phyloP scores from a whole-genome alignment of 2,113 vertebrate species.

The Falco punctatus region DNA sequence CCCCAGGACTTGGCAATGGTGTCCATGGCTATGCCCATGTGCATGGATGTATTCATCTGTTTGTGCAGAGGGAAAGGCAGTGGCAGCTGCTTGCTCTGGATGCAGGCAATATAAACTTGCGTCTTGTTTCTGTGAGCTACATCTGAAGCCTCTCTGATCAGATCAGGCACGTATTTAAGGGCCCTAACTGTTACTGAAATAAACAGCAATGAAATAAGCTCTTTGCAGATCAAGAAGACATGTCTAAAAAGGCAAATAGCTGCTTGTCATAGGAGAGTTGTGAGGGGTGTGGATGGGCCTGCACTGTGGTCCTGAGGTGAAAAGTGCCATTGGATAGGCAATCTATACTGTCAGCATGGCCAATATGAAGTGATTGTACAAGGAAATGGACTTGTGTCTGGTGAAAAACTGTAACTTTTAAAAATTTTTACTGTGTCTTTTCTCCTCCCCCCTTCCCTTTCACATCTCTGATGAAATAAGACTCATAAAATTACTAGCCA shows the following conservation, averaged over 20 bases:
- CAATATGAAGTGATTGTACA: fast-evolving
- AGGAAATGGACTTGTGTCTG: not conserved
- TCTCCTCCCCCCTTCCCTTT: fast-evolving
- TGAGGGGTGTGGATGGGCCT: not conserved
- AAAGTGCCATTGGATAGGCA: not conserved
- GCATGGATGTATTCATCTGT: fast-evolving
- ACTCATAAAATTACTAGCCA: not conserved
- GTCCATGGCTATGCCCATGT: not conserved
- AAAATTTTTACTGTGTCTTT: not conserved
- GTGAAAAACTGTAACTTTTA: not conserved
- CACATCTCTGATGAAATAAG: not conserved
- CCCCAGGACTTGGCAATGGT: not conserved
- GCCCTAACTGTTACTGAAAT: not conserved
- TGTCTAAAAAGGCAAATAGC: not conserved
- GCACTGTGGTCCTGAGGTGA: not conserved
- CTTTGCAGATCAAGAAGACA: not conserved
- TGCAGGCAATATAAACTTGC: not conserved
- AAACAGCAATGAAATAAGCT: not conserved
- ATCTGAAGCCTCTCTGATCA: not conserved
- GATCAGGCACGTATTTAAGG: not conserved
- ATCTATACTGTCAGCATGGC: not conserved
- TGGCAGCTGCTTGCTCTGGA: not conserved
- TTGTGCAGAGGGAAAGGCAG: not conserved
- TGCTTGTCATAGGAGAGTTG: not conserved
- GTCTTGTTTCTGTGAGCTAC: not conserved